Percentiles rank a stretch among this genome's conserved stretches.
Evolutionary conservation across 2,888 invertebrate species (phyloP).

Genomic region (Campaea margaritaria): DNA sequence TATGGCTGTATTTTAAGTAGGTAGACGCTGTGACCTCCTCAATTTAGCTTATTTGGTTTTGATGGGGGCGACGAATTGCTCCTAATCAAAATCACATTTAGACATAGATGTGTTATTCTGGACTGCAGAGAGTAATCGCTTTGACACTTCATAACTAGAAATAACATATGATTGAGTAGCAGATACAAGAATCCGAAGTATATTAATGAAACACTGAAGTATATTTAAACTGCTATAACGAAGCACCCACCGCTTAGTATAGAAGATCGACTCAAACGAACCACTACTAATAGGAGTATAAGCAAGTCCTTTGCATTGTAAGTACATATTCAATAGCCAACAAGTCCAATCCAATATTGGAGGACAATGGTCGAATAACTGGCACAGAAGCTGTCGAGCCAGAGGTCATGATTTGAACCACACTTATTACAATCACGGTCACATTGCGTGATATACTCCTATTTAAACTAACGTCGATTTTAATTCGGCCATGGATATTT

Average conservation of each 20-base stretch:
- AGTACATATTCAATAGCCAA: conserved; percentile 62
- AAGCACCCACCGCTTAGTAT: too few relatives aligned
- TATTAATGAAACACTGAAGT: too few relatives aligned
- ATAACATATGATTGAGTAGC: conserved; percentile 27
- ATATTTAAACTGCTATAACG: too few relatives aligned
- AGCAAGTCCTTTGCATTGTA: conserved; percentile 58
- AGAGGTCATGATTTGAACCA: conserved; percentile 36
- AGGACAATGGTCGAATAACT: conserved; percentile 71
- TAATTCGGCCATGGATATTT: conserved; percentile 4
- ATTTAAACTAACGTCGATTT: neutral
- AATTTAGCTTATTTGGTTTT: conserved; percentile 66
- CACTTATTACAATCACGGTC: conserved; percentile 14
- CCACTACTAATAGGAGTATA: conserved; percentile 19
- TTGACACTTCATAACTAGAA: conserved; percentile 26
- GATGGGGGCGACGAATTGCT: conserved; percentile 78
- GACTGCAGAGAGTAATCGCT: conserved; percentile 28
- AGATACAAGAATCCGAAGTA: conserved; percentile 16
- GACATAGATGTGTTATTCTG: conserved; percentile 48
- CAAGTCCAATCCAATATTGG: conserved; percentile 64
- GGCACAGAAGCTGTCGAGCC: conserved; percentile 11
- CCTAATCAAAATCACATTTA: conserved; percentile 80
- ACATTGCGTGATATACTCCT: conserved; percentile 21
- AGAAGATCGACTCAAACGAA: neutral
- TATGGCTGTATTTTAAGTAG: conserved; percentile 18
- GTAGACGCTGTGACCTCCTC: conserved; percentile 45